Percentiles rank a stretch among this genome's conserved stretches.
Conservation (phyloP, 2,797 vertebrate species). For the Paramormyrops hopkinsi region DNA sequence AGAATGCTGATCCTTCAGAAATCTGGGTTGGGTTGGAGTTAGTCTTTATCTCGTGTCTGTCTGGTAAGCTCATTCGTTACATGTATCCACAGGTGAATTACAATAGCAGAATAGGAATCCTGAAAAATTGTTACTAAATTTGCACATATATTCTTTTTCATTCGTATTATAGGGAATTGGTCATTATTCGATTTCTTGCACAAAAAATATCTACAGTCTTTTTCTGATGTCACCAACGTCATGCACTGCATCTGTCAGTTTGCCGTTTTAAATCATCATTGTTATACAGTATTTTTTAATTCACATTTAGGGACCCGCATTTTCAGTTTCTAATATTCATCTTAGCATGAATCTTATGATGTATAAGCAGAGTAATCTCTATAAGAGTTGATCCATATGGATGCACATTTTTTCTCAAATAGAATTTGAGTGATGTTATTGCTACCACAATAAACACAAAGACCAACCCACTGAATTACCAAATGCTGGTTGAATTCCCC, state of each 20-base stretch:
- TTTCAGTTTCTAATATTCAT: neutral
- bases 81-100: neutral
- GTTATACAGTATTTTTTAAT: neutral
- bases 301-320: neutral
- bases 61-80: neutral
- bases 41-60: neutral
- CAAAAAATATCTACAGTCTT: neutral
- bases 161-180: neutral
- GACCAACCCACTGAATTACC: neutral
- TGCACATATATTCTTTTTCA: neutral
- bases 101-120: neutral
- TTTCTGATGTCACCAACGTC: neutral
- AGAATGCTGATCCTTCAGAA: slow-evolving; percentile 16
- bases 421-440: neutral
- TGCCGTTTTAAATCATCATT: neutral
- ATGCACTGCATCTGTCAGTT: neutral
- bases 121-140: neutral
- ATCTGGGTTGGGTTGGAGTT: neutral
- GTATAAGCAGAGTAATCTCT: neutral
- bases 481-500: neutral
- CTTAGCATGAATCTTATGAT: neutral
- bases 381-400: neutral
- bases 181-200: neutral
- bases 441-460: neutral
- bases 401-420: neutral